phyloP scores from a whole-genome alignment of 2,113 vertebrate genomes.

The Furnarius figulus region DNA sequence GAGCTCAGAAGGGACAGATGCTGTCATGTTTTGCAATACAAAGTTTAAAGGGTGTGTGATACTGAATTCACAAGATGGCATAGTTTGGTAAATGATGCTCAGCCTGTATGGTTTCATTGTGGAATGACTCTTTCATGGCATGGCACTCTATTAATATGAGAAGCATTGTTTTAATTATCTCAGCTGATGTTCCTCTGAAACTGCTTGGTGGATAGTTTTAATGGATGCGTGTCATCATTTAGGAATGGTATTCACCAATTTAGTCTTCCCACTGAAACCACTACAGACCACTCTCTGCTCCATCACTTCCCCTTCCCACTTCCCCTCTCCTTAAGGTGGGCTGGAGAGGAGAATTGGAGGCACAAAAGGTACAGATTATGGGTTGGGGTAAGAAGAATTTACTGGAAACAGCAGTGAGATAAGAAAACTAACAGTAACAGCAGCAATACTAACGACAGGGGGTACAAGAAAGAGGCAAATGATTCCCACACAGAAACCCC shows the following conservation, averaged over 20 bases:
- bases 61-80: neutral
- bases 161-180: neutral
- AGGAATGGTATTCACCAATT: neutral
- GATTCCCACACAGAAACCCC: neutral
- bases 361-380: neutral
- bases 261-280: neutral
- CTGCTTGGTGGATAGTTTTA: neutral
- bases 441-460: neutral
- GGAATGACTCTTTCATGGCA: neutral
- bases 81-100: neutral
- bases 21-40: neutral
- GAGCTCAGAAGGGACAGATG: neutral
- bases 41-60: neutral
- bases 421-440: neutral
- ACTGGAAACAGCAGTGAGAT: neutral
- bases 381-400: neutral
- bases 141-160: neutral
- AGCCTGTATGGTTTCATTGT: neutral
- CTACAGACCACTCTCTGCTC: neutral
- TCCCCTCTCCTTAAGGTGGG: neutral
- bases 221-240: neutral
- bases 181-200: neutral
- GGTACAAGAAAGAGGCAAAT: neutral
- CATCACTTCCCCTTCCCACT: neutral
- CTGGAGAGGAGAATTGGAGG: neutral